A percentile compares a stretch with the other conserved stretches of the same genome.
Evolutionary conservation across 2,797 vertebrate species (phyloP).

Genomic region (Ctenopoma multispine): DNA sequence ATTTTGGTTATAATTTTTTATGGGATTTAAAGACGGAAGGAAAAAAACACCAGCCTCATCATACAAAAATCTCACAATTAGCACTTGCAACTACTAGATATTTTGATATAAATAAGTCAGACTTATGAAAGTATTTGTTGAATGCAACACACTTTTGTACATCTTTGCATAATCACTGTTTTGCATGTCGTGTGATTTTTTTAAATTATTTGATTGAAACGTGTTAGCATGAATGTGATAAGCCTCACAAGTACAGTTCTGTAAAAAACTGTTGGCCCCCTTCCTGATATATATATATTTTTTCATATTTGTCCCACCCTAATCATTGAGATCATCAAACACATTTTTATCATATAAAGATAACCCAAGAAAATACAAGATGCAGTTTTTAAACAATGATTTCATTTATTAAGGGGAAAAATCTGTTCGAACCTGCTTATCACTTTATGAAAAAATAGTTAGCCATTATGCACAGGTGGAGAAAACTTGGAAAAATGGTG

Average conservation of each 20-base stretch:
- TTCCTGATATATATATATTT: no score
- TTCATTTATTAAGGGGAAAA: no score
- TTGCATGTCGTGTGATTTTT: neutral
- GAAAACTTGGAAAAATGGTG: no score
- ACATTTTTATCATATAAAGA: no score
- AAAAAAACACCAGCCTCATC: neutral
- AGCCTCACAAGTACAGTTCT: neutral
- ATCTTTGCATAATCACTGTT: neutral
- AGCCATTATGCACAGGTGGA: no score
- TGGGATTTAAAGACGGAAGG: neutral
- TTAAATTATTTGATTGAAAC: neutral
- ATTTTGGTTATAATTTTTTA: neutral
- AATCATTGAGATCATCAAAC: no score
- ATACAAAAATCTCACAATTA: neutral
- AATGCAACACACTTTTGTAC: slow-evolving; percentile 76
- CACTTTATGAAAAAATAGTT: no score
- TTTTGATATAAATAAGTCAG: neutral
- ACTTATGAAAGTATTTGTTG: neutral
- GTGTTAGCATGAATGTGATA: slow-evolving; percentile 1
- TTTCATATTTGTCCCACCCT: no score
- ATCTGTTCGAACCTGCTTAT: no score
- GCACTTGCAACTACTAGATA: neutral
- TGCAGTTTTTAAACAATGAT: no score
- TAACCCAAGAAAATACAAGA: no score
- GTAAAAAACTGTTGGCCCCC: no score